A percentile compares a stretch with the other conserved stretches of the same genome.
These are phyloP conservation scores for Smittia sp. DNA, from an alignment of 2,888 invertebrate genomes.

Conservation along the genomic window DNA sequence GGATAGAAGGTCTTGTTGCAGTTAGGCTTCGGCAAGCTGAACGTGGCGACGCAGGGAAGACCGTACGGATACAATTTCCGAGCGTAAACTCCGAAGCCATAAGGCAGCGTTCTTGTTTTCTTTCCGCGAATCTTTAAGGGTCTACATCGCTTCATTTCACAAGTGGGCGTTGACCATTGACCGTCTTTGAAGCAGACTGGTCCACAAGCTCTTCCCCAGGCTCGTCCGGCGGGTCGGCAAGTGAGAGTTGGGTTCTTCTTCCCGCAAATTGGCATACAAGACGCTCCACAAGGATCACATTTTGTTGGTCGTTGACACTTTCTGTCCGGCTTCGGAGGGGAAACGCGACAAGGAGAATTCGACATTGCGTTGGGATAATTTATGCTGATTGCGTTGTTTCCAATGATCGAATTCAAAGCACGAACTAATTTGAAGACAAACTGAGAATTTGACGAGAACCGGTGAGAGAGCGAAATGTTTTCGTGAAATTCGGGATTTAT, in stretches of 20 bases:
- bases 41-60: slow-evolving; percentile 9
- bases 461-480: too few species aligned
- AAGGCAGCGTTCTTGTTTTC: not conserved
- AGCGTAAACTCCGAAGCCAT: slow-evolving; percentile 35
- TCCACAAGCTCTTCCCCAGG: slow-evolving; percentile 34
- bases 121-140: not conserved
- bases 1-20: slow-evolving; percentile 30
- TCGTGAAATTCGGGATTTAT: too few species aligned
- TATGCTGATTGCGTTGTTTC: not conserved
- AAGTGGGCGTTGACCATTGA: not conserved
- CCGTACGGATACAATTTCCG: slow-evolving; percentile 32
- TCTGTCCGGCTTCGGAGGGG: not conserved
- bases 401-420: too few species aligned
- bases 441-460: too few species aligned
- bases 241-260: slow-evolving; percentile 22
- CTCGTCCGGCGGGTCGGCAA: slow-evolving; percentile 15
- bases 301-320: not conserved
- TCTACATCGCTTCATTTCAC: not conserved
- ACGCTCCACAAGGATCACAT: slow-evolving; percentile 20
- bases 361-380: not conserved
- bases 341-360: not conserved
- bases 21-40: not conserved
- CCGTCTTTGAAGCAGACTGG: not conserved
- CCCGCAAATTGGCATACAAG: slow-evolving; percentile 14
- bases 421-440: too few species aligned